These are phyloP conservation scores for Ectemnius cavifrons DNA, from an alignment of 2,888 invertebrate species.

Conservation along the genomic window DNA sequence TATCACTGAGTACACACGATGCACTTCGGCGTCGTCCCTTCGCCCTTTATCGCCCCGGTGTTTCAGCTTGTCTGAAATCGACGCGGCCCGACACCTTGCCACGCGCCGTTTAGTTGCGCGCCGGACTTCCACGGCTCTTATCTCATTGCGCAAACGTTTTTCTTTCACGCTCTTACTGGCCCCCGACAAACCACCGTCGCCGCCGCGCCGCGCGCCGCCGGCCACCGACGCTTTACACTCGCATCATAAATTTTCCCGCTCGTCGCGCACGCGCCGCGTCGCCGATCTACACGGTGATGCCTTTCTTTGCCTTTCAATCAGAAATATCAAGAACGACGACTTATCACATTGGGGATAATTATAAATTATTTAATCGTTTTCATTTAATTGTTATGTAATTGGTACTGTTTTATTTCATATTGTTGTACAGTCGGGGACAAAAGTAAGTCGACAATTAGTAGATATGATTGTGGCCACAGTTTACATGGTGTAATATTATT, in stretches of 20 bases:
- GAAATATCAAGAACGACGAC: too few species aligned
- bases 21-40: constrained; percentile 17
- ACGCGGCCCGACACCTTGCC: constrained; percentile 54
- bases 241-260: constrained; percentile 25
- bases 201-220: neutral
- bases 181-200: neutral
- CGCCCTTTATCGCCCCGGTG: constrained; percentile 43
- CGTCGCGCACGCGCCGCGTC: neutral
- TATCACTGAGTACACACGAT: constrained; percentile 4
- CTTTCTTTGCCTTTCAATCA: neutral
- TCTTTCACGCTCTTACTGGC: constrained; percentile 29
- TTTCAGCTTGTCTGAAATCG: constrained; percentile 32
- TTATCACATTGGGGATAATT: neutral
- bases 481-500: too few species aligned
- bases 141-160: constrained; percentile 53
- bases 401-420: too few species aligned
- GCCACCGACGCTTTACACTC: neutral
- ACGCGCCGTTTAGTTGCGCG: constrained; percentile 52
- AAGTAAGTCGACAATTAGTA: too few species aligned
- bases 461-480: too few species aligned
- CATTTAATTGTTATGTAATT: too few species aligned
- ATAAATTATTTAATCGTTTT: too few species aligned
- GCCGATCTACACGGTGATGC: too few species aligned
- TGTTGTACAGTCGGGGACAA: too few species aligned
- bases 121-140: constrained; percentile 46